These are phyloP conservation scores for Paguma larvata DNA, from an alignment of 2,797 vertebrate species.

Conservation along the genomic window DNA sequence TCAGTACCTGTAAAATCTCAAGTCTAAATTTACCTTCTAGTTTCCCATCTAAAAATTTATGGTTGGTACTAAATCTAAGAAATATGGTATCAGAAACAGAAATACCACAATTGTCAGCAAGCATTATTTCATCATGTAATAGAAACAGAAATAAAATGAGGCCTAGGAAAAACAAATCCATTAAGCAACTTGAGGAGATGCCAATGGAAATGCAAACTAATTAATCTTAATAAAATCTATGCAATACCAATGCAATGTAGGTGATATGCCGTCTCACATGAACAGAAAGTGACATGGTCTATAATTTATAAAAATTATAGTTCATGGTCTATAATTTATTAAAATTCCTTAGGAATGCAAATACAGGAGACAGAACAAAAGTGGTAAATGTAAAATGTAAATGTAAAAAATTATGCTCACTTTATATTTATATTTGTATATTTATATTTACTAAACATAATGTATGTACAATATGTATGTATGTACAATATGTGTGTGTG, in stretches of 20 bases:
- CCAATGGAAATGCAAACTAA: background rate
- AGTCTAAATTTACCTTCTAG: constrained; percentile 29
- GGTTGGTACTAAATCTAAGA: background rate
- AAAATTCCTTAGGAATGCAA: background rate
- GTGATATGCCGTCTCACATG: background rate
- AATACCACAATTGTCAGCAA: background rate
- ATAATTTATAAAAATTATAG: background rate
- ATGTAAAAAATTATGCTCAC: background rate
- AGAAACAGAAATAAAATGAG: constrained; percentile 41
- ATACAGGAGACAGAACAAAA: background rate
- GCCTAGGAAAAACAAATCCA: background rate
- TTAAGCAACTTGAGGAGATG: constrained; percentile 30
- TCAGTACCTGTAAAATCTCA: background rate
- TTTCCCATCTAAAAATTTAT: constrained; percentile 16
- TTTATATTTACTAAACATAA: background rate
- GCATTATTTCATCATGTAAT: background rate
- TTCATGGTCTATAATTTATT: background rate
- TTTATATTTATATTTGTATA: background rate
- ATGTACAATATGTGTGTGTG: background rate
- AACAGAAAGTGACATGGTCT: background rate
- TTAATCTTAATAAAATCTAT: background rate
- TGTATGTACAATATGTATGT: too few relatives aligned
- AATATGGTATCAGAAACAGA: background rate
- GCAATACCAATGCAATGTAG: background rate
- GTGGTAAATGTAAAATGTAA: background rate